Conservation (phyloP, 2,888 invertebrate genomes). For the Abscondita cerata region DNA sequence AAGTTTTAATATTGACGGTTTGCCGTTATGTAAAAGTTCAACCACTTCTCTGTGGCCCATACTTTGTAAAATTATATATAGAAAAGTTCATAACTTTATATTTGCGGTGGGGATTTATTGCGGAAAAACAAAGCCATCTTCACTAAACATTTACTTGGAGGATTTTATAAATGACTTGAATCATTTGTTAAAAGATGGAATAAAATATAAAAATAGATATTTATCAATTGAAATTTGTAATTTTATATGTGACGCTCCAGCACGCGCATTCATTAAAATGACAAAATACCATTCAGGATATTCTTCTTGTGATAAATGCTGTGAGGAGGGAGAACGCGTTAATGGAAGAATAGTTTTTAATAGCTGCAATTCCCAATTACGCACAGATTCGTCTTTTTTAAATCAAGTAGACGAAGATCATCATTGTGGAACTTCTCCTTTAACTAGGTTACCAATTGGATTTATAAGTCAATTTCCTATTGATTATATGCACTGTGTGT, state of each 20-base stretch:
- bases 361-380: too few relatives aligned
- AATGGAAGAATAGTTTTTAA: slow-evolving; percentile 12
- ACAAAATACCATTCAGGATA: slow-evolving; percentile 24
- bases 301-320: slow-evolving; percentile 26
- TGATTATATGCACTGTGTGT: too few relatives aligned
- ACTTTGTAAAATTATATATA: neutral
- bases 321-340: slow-evolving; percentile 14
- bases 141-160: neutral
- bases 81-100: neutral
- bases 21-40: slow-evolving; percentile 12
- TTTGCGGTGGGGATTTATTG: slow-evolving; percentile 5
- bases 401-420: too few relatives aligned
- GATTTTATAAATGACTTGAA: neutral
- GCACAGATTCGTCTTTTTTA: too few relatives aligned
- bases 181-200: slow-evolving; percentile 14
- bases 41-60: slow-evolving; percentile 10
- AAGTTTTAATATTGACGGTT: slow-evolving; percentile 16
- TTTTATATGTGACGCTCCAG: slow-evolving; percentile 23
- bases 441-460: too few relatives aligned
- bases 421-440: too few relatives aligned
- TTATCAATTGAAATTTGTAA: slow-evolving; percentile 1
- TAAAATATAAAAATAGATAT: slow-evolving; percentile 9
- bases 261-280: slow-evolving; percentile 22
- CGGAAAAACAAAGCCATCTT: slow-evolving; percentile 1
- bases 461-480: too few relatives aligned